phyloP scores from a whole-genome alignment of 2,797 vertebrate species.

The Staurois parvus region DNA sequence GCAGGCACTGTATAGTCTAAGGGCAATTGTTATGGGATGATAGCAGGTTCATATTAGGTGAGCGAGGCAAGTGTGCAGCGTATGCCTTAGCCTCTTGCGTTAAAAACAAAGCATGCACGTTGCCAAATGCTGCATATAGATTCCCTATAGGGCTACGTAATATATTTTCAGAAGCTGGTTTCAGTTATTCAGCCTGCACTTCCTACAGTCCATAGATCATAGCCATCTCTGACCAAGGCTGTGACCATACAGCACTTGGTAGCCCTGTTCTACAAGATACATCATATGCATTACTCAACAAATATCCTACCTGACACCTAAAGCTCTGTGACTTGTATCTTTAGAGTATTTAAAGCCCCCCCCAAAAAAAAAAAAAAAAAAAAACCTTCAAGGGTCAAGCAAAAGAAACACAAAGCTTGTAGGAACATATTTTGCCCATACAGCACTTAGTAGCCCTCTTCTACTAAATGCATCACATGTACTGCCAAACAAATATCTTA shows the following conservation, averaged over 20 bases:
- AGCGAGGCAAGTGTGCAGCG: background rate
- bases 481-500: too few species aligned
- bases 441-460: too few species aligned
- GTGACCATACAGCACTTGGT: background rate
- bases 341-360: background rate
- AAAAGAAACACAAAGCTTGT: background rate
- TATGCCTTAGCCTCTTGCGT: background rate
- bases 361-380: background rate
- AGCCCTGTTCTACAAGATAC: background rate
- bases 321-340: background rate
- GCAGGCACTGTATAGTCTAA: background rate
- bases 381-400: background rate
- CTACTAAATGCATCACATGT: too few species aligned
- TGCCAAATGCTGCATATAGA: background rate
- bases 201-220: background rate
- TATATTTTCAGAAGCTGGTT: background rate
- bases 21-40: background rate
- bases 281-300: background rate
- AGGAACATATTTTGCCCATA: too few species aligned
- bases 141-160: background rate
- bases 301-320: background rate
- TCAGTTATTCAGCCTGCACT: constrained; percentile 3
- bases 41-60: constrained; percentile 5
- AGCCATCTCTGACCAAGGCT: background rate
- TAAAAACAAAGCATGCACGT: background rate